Percentiles rank a stretch among this genome's conserved stretches.
These are phyloP conservation scores for Sinentomon sp. DNA, from an alignment of 2,888 invertebrate species.

Conservation along the genomic window DNA sequence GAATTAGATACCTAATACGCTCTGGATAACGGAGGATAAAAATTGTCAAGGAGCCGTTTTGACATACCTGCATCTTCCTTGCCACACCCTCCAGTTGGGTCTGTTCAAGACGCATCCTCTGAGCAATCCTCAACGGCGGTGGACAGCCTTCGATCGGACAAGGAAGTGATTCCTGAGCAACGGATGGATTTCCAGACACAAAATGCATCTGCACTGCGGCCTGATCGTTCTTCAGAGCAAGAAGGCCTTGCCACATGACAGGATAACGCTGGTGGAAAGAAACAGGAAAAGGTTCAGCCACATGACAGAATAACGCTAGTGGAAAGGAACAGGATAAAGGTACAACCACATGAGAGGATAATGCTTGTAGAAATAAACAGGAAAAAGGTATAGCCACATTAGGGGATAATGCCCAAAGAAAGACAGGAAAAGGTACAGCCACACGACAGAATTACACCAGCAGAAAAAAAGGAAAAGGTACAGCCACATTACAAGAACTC, in stretches of 20 bases:
- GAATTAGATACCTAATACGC: neutral
- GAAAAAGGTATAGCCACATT: neutral
- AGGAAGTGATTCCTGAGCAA: constrained; percentile 67
- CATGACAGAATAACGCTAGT: constrained; percentile 76
- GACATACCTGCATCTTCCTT: constrained; percentile 69
- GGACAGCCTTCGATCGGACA: constrained; percentile 54
- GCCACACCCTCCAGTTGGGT: constrained; percentile 86
- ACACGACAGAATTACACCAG: too few species aligned
- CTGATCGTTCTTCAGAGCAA: constrained; percentile 86
- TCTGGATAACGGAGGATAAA: neutral
- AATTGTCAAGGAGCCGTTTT: neutral
- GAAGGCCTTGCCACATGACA: constrained; percentile 86
- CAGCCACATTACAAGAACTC: too few species aligned
- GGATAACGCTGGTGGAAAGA: constrained; percentile 47
- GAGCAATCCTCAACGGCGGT: constrained; percentile 69
- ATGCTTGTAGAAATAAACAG: constrained; percentile 28
- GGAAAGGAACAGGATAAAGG: constrained; percentile 25
- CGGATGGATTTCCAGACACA: constrained; percentile 70
- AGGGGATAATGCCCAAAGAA: too few species aligned
- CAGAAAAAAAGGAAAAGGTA: too few species aligned
- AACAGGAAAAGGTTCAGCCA: constrained; percentile 63
- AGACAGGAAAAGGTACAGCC: too few species aligned
- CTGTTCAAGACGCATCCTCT: constrained; percentile 88
- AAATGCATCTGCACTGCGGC: constrained; percentile 98
- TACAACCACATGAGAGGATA: constrained; percentile 98